A percentile compares a stretch with the other conserved stretches of the same genome.
Evolutionary conservation across 2,113 vertebrate species (phyloP).

Genomic region (Alligator mississippiensis): DNA sequence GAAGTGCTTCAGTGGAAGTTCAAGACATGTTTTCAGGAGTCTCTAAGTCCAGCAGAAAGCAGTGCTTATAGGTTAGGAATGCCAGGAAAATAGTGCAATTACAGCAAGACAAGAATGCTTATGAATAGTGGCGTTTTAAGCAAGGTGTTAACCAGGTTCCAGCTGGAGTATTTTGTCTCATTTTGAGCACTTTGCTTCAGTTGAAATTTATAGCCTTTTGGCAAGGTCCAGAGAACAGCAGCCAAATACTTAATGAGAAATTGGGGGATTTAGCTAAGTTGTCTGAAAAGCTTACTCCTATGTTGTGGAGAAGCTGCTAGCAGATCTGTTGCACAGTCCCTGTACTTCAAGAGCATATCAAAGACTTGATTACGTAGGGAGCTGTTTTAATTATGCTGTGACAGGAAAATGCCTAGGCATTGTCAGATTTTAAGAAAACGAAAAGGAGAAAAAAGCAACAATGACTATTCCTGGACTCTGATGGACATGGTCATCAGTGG

Average conservation of each 20-base stretch:
- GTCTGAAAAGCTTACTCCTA: neutral
- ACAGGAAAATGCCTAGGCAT: neutral
- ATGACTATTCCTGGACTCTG: too few relatives aligned
- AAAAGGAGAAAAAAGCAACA: too few relatives aligned
- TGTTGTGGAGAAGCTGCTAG: neutral
- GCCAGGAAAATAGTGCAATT: neutral
- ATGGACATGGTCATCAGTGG: too few relatives aligned
- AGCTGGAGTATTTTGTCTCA: neutral
- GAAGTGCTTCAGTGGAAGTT: neutral
- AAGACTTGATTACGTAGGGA: accelerated
- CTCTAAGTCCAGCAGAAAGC: neutral
- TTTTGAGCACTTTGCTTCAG: neutral
- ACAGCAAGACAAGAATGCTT: neutral
- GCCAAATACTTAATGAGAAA: neutral
- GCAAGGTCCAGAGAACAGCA: constrained; percentile 4
- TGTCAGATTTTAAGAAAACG: neutral
- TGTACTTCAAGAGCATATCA: neutral
- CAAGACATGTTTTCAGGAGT: neutral
- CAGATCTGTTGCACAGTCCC: neutral
- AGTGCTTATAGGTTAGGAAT: neutral
- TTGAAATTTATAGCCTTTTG: neutral
- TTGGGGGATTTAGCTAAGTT: neutral
- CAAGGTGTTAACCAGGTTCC: neutral
- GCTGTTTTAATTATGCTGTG: neutral
- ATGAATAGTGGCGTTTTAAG: neutral